Percentiles rank a stretch among this genome's conserved stretches.
Evolutionary conservation across 1,140 invertebrate species (phyloP).

Genomic region (Epicauta chinensis): DNA sequence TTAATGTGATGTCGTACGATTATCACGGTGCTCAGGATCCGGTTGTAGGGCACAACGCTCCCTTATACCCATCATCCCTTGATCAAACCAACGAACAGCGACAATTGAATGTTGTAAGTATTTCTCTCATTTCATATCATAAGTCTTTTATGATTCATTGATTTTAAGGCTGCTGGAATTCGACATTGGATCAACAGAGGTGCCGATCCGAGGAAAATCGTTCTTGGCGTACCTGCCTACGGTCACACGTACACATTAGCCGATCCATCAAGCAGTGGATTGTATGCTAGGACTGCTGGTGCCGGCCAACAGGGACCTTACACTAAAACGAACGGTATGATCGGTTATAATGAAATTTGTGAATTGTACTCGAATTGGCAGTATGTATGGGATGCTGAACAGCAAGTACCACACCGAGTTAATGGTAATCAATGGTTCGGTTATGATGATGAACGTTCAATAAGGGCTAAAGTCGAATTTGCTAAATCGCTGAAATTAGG

Average conservation of each 20-base stretch:
- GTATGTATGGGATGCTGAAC: constrained; percentile 46
- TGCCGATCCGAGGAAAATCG: constrained; percentile 52
- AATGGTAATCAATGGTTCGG: constrained; percentile 63
- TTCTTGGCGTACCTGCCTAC: constrained; percentile 58
- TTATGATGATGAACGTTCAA: constrained; percentile 57
- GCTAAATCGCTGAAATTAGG: neutral
- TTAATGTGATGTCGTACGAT: constrained; percentile 63
- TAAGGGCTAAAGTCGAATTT: constrained; percentile 43
- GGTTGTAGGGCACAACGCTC: constrained; percentile 50
- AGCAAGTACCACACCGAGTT: constrained; percentile 57
- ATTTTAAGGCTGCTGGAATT: constrained; percentile 33
- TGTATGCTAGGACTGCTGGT: constrained; percentile 46
- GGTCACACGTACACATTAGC: constrained; percentile 54
- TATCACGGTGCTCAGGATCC: constrained; percentile 57
- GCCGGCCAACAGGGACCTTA: constrained; percentile 45
- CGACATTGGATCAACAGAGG: constrained; percentile 41
- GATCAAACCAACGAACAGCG: constrained; percentile 37
- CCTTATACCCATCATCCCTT: constrained; percentile 45
- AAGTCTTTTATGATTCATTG: neutral
- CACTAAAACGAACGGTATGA: constrained; percentile 50
- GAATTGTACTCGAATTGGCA: constrained; percentile 32
- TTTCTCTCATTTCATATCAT: neutral
- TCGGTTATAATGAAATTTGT: constrained; percentile 54
- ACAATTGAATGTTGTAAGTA: constrained; percentile 36
- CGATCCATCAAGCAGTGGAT: constrained; percentile 34